These are phyloP conservation scores for Apodemus sylvaticus DNA, from an alignment of 2,113 vertebrate species.

Conservation along the genomic window DNA sequence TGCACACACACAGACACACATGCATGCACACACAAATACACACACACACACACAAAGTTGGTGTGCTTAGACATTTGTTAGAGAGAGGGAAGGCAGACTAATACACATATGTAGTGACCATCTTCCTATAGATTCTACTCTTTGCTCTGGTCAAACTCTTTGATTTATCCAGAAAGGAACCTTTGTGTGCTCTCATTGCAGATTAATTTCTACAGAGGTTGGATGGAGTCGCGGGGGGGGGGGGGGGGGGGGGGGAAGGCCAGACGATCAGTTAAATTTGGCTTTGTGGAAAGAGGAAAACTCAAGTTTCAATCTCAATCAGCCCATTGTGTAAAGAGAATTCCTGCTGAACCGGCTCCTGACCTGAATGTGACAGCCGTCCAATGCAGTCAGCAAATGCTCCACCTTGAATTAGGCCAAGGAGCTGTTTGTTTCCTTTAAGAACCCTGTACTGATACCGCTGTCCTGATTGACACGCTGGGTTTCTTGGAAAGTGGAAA, in stretches of 20 bases:
- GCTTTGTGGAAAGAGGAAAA: conserved; percentile 28
- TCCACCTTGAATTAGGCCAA: background rate
- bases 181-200: background rate
- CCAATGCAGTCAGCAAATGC: background rate
- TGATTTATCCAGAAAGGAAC: background rate
- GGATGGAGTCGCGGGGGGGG: background rate
- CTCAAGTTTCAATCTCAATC: background rate
- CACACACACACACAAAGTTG: no score
- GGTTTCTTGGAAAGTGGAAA: conserved; percentile 34
- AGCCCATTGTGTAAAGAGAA: conserved; percentile 46
- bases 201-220: background rate
- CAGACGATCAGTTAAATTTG: background rate
- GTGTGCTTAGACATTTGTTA: background rate
- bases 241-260: background rate
- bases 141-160: background rate
- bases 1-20: no score
- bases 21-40: no score
- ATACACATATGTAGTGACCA: background rate
- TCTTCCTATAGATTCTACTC: background rate
- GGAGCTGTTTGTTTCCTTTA: background rate
- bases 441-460: background rate
- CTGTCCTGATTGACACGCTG: background rate
- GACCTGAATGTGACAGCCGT: background rate
- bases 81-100: background rate
- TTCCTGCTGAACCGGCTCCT: background rate